Evolutionary conservation across 2,113 vertebrate species (phyloP).

Genomic region (Colius striatus): DNA sequence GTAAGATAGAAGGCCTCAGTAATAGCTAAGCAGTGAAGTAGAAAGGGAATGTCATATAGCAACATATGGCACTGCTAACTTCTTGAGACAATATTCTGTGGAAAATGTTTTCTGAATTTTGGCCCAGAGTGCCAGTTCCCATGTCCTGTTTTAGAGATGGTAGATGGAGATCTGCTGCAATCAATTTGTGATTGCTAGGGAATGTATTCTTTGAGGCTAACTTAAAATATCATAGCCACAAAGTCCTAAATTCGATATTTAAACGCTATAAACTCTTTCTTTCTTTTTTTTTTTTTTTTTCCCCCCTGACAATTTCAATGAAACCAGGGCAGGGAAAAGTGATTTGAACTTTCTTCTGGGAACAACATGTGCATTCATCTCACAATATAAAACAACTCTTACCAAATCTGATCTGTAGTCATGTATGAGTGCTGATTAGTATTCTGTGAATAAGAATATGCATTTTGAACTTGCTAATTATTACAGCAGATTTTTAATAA

Average conservation of each 20-base stretch:
- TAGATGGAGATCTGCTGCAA: neutral
- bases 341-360: neutral
- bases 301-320: neutral
- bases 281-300: neutral
- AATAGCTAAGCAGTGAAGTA: neutral
- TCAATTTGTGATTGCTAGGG: neutral
- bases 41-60: neutral
- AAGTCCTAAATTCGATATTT: neutral
- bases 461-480: conserved; percentile 39
- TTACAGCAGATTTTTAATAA: conserved; percentile 47
- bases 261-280: neutral
- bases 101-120: neutral
- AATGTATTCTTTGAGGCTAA: neutral
- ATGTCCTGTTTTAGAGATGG: neutral
- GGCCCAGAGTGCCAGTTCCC: neutral
- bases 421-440: neutral
- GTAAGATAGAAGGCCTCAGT: neutral
- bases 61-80: neutral
- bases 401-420: neutral
- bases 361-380: neutral
- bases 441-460: neutral
- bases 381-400: neutral
- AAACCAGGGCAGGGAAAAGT: neutral
- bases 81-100: neutral
- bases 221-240: neutral